A percentile compares a stretch with the other conserved stretches of the same genome.
Conservation (phyloP, 2,113 vertebrate species). For the Tachycineta bicolor region DNA sequence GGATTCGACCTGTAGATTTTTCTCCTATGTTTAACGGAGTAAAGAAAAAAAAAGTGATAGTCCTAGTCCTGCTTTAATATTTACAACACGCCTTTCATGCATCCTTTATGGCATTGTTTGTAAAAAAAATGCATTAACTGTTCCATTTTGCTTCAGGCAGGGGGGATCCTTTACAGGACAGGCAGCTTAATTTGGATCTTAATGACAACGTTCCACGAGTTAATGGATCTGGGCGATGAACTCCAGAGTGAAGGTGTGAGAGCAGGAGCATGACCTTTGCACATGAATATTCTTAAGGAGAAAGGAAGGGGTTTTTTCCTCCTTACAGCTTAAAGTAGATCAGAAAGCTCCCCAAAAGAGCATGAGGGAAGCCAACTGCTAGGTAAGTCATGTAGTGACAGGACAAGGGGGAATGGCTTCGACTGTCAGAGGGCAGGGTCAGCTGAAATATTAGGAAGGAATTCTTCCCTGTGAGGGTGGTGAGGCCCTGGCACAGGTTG, state of each 20-base stretch:
- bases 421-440: background rate
- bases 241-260: background rate
- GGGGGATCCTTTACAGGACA: conserved; percentile 50
- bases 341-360: background rate
- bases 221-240: background rate
- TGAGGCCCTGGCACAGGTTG: background rate
- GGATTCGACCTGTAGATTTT: background rate
- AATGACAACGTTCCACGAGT: background rate
- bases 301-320: background rate
- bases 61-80: background rate
- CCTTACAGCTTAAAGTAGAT: background rate
- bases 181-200: conserved; percentile 41
- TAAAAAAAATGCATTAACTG: conserved; percentile 74
- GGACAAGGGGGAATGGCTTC: background rate
- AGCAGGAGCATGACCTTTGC: background rate
- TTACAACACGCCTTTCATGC: conserved; percentile 50
- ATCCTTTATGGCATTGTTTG: conserved; percentile 57
- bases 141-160: conserved; percentile 59
- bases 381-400: background rate
- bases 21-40: conserved; percentile 14
- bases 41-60: background rate
- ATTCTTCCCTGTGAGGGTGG: background rate
- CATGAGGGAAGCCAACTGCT: background rate
- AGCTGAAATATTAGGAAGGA: background rate
- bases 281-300: background rate